Percentiles rank a stretch among this genome's conserved stretches.
These are phyloP conservation scores for Aldabrachelys gigantea DNA, from an alignment of 2,113 vertebrate species.

Conservation along the genomic window DNA sequence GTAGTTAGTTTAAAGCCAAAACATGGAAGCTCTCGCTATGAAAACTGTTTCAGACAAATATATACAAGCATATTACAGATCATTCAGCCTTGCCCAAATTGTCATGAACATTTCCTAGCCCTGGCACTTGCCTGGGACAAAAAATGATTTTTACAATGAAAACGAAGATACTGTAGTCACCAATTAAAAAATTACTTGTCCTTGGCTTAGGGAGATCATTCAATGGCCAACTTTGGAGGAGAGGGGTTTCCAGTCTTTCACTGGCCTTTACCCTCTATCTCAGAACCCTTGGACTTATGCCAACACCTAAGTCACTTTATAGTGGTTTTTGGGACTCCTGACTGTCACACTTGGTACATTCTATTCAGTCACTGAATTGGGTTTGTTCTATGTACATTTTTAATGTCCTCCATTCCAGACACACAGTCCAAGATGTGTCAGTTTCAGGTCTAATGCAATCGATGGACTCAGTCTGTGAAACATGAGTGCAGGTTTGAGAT, in stretches of 20 bases:
- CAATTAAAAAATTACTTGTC: background rate
- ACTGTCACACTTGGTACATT: background rate
- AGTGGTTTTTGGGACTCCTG: background rate
- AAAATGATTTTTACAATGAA: background rate
- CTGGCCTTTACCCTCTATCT: rapidly evolving
- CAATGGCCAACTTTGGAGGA: background rate
- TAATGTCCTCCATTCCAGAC: conserved; percentile 11
- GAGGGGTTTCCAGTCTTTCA: background rate
- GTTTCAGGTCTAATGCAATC: conserved; percentile 17
- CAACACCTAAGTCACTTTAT: background rate
- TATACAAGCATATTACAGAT: rapidly evolving
- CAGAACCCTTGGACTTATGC: background rate
- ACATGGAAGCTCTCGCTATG: background rate
- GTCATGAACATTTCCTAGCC: background rate
- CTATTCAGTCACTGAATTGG: background rate
- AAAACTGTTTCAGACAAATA: background rate
- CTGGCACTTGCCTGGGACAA: background rate
- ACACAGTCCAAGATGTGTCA: conserved; percentile 23
- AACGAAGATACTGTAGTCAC: background rate
- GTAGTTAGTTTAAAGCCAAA: background rate
- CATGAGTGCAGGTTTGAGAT: background rate
- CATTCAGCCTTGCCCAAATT: background rate
- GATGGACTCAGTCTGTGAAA: conserved; percentile 45
- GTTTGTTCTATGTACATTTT: background rate
- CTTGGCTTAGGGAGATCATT: background rate